Conservation (phyloP, 1,140 invertebrate genomes). For the Drosophila lacertosa region DNA sequence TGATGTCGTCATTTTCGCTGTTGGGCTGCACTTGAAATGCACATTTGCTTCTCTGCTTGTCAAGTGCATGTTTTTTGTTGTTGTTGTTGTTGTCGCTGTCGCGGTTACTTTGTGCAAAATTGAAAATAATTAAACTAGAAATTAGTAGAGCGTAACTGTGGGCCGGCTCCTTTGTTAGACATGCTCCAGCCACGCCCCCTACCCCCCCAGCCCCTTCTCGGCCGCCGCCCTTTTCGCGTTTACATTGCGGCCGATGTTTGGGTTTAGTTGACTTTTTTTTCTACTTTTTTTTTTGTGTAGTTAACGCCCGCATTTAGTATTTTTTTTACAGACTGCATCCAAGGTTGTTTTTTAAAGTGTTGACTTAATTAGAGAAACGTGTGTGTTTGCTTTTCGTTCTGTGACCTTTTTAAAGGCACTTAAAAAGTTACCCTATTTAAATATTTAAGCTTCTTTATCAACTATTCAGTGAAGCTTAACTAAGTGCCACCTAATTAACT, state of each 20-base stretch:
- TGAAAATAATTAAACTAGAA: slow-evolving; percentile 77
- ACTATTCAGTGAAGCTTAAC: neutral
- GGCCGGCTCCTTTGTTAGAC: slow-evolving; percentile 34
- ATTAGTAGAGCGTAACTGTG: slow-evolving; percentile 77
- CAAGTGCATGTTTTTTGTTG: slow-evolving; percentile 57
- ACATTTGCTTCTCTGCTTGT: slow-evolving; percentile 63
- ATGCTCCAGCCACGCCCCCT: neutral
- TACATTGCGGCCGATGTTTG: slow-evolving; percentile 13
- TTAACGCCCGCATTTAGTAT: slow-evolving; percentile 21
- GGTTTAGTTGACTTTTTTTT: neutral
- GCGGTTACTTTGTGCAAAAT: slow-evolving; percentile 78
- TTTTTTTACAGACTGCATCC: slow-evolving; percentile 12
- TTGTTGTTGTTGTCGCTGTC: slow-evolving; percentile 45
- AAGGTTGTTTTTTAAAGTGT: slow-evolving; percentile 36
- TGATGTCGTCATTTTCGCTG: slow-evolving; percentile 15
- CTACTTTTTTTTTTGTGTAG: neutral
- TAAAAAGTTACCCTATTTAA: neutral
- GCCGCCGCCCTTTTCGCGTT: slow-evolving; percentile 3
- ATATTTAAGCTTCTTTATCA: slow-evolving; percentile 1
- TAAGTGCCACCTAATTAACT: slow-evolving; percentile 4
- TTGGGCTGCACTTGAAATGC: slow-evolving; percentile 56
- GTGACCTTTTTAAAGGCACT: neutral
- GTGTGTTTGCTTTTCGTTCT: neutral
- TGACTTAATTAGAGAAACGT: slow-evolving; percentile 32
- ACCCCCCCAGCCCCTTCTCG: no score